A percentile compares a stretch with the other conserved stretches of the same genome.
Conservation (phyloP, 2,113 vertebrate species). For the Piprites chloris region DNA sequence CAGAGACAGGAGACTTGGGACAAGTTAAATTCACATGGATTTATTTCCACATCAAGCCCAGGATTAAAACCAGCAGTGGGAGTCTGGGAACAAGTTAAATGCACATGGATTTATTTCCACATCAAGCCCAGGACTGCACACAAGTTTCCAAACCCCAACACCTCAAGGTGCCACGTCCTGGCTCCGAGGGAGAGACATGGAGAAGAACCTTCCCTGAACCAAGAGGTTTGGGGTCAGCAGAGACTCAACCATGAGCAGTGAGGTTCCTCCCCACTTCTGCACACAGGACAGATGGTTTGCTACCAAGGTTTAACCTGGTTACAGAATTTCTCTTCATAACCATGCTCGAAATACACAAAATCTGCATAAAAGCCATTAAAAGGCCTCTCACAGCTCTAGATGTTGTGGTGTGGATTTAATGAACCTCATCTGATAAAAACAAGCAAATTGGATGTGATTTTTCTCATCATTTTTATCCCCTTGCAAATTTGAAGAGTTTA, state of each 20-base stretch:
- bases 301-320: neutral
- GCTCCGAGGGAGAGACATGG: rapidly evolving
- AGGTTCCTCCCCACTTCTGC: rapidly evolving
- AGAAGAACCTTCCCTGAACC: rapidly evolving
- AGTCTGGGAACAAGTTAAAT: neutral
- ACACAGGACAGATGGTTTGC: neutral
- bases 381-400: rapidly evolving
- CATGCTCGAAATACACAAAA: neutral
- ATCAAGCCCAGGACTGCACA: neutral
- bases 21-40: rapidly evolving
- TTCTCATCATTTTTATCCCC: neutral
- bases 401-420: neutral
- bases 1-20: rapidly evolving
- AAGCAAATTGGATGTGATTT: neutral
- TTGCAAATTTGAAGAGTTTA: neutral
- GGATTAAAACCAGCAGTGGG: rapidly evolving
- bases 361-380: neutral
- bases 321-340: too few species aligned
- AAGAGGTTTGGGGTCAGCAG: neutral
- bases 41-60: neutral
- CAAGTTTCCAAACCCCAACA: too few species aligned
- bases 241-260: rapidly evolving
- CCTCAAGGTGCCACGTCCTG: neutral
- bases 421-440: neutral
- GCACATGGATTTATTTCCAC: rapidly evolving